A percentile compares a stretch with the other conserved stretches of the same genome.
These are phyloP conservation scores for Cherax destructor DNA, from an alignment of 1,140 invertebrate genomes.

Conservation along the genomic window DNA sequence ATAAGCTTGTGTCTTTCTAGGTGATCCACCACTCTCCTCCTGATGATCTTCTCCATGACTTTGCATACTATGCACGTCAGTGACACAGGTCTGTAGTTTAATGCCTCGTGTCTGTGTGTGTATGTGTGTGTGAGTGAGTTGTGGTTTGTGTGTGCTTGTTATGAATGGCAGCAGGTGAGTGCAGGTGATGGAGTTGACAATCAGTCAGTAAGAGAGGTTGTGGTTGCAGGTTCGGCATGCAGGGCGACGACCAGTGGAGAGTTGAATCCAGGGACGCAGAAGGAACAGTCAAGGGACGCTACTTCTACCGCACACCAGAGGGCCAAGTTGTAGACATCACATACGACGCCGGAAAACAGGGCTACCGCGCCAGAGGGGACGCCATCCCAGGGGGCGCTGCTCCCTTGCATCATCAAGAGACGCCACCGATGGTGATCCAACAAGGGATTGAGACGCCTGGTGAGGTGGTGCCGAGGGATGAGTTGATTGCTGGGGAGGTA, in stretches of 20 bases:
- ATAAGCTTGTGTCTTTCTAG: too few relatives aligned
- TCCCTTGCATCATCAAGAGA: slow-evolving; percentile 10
- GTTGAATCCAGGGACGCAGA: slow-evolving; percentile 55
- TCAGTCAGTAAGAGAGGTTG: neutral
- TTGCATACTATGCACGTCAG: too few relatives aligned
- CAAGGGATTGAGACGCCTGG: neutral
- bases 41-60: too few relatives aligned
- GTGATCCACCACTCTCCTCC: too few relatives aligned
- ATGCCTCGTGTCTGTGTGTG: too few relatives aligned
- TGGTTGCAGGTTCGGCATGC: slow-evolving; percentile 57
- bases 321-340: slow-evolving; percentile 50
- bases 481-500: neutral
- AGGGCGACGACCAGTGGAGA: slow-evolving; percentile 59
- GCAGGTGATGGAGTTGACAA: too few relatives aligned
- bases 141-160: too few relatives aligned
- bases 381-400: slow-evolving; percentile 56
- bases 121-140: neutral
- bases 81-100: too few relatives aligned
- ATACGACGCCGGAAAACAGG: slow-evolving; percentile 46
- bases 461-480: neutral
- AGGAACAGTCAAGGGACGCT: slow-evolving; percentile 59
- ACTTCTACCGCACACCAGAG: slow-evolving; percentile 36
- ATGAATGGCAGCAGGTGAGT: neutral
- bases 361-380: slow-evolving; percentile 50
- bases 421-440: neutral